Conservation (phyloP, 2,113 vertebrate genomes). For the Prionailurus viverrinus region DNA sequence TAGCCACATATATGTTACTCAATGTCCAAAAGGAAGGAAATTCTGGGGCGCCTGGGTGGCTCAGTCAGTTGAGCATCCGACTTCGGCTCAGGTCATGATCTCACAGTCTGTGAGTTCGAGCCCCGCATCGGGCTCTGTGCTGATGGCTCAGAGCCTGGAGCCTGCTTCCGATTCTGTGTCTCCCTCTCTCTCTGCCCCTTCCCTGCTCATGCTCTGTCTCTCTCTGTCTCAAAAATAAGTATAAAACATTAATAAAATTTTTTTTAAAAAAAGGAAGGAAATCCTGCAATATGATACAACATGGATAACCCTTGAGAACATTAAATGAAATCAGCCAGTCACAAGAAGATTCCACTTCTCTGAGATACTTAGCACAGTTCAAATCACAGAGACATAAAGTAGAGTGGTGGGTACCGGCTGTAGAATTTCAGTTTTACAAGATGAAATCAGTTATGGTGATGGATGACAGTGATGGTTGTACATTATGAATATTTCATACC, state of each 20-base stretch:
- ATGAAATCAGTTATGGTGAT: not conserved
- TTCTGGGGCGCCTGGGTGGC: not conserved
- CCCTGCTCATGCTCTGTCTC: too few relatives aligned
- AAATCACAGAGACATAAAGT: not conserved
- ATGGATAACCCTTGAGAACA: not conserved
- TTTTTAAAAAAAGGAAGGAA: not conserved
- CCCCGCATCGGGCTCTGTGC: too few relatives aligned
- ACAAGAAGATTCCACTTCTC: not conserved
- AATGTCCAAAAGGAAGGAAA: not conserved
- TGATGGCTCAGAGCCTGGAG: too few relatives aligned
- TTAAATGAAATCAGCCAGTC: not conserved
- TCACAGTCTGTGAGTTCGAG: too few relatives aligned
- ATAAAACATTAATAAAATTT: too few relatives aligned
- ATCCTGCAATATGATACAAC: not conserved
- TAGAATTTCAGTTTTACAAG: not conserved
- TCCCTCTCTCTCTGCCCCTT: too few relatives aligned
- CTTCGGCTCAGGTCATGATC: too few relatives aligned
- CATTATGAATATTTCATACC: not conserved
- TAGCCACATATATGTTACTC: not conserved
- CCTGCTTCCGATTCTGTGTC: too few relatives aligned
- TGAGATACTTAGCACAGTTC: not conserved
- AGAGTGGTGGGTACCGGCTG: not conserved
- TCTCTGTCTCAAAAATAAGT: too few relatives aligned
- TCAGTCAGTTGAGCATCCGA: too few relatives aligned
- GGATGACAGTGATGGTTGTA: not conserved